Conservation (phyloP, 2,797 vertebrate genomes). For the Microchirus variegatus region DNA sequence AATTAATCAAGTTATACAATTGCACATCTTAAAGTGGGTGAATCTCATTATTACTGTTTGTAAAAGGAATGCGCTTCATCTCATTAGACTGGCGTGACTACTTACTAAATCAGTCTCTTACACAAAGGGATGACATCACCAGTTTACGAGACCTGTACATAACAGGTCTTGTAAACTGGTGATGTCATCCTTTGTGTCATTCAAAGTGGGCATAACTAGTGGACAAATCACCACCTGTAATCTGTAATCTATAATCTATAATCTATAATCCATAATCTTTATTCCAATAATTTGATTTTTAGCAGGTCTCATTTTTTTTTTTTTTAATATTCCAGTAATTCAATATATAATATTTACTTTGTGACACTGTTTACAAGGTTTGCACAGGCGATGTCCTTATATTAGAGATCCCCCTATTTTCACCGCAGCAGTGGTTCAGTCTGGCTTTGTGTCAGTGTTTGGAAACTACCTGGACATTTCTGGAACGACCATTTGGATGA, state of each 20-base stretch:
- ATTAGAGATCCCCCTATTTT: conserved; percentile 30
- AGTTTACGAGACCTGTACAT: background rate
- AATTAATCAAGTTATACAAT: too few relatives aligned
- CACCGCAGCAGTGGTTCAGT: conserved; percentile 40
- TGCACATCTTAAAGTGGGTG: too few relatives aligned
- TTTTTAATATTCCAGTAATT: background rate
- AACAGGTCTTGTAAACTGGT: too few relatives aligned
- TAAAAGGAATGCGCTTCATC: conserved; percentile 27
- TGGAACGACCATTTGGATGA: conserved; percentile 37
- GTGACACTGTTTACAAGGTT: conserved; percentile 27
- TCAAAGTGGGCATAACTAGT: background rate
- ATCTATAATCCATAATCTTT: too few relatives aligned
- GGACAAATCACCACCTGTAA: too few relatives aligned
- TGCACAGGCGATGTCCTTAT: background rate
- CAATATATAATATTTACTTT: background rate
- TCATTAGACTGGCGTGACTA: conserved; percentile 39
- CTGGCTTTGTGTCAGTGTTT: conserved; percentile 16
- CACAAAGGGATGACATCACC: conserved; percentile 64
- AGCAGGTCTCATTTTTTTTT: background rate
- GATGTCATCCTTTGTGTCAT: too few relatives aligned
- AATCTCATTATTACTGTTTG: background rate
- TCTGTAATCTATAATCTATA: too few relatives aligned
- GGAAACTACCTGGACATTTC: conserved; percentile 42
- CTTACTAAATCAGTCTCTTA: conserved; percentile 61
- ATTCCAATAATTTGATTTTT: too few relatives aligned